A percentile compares a stretch with the other conserved stretches of the same genome.
Conservation (phyloP, 2,888 invertebrate genomes). For the Lithophane leautieri region DNA sequence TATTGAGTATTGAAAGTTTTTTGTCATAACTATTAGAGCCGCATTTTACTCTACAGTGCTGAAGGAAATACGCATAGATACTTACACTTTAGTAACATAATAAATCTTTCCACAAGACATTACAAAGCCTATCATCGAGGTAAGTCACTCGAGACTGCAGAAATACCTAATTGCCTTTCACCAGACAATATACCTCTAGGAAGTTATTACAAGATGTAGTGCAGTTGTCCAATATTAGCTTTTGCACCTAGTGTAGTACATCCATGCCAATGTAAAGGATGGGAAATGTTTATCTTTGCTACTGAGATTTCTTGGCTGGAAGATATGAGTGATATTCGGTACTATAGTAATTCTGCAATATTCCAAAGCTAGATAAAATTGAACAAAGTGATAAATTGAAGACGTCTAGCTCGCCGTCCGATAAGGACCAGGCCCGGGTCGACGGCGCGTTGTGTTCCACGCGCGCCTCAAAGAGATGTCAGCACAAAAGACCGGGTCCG, state of each 20-base stretch:
- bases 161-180: constrained; percentile 24
- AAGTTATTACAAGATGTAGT: constrained; percentile 39
- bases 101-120: constrained; percentile 32
- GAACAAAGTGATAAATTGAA: neutral
- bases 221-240: constrained; percentile 34
- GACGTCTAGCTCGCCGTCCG: too few relatives aligned
- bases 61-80: constrained; percentile 12
- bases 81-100: constrained; percentile 13
- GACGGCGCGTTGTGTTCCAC: too few relatives aligned
- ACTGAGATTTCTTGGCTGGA: constrained; percentile 4
- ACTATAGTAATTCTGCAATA: neutral
- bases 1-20: too few relatives aligned
- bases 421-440: too few relatives aligned
- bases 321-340: neutral
- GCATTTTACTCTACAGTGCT: neutral
- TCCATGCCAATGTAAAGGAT: constrained; percentile 9
- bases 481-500: too few relatives aligned
- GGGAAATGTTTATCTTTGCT: constrained; percentile 25
- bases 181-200: constrained; percentile 6
- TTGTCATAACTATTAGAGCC: neutral
- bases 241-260: constrained; percentile 11
- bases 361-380: neutral
- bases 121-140: constrained; percentile 3
- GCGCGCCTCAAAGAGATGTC: too few relatives aligned
- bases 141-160: neutral